These are phyloP conservation scores for Caenorhabditis sinica DNA, from an alignment of 2,888 invertebrate species.

Conservation along the genomic window DNA sequence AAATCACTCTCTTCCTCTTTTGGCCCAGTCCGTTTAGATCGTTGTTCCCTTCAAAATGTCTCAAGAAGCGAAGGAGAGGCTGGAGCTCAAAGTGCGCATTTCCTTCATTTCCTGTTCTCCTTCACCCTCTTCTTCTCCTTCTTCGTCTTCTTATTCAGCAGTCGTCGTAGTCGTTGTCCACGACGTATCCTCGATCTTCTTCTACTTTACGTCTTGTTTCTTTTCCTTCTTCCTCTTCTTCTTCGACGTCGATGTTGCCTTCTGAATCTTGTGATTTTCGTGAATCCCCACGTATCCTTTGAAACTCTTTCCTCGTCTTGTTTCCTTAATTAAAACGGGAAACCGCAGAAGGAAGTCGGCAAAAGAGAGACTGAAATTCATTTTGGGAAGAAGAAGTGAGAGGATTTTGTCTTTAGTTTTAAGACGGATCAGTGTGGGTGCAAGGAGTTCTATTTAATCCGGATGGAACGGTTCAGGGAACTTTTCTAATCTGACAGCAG, in stretches of 20 bases:
- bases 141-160: background rate
- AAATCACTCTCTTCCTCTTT: constrained; percentile 9
- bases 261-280: constrained; percentile 18
- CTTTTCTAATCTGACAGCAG: background rate
- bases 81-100: constrained; percentile 48
- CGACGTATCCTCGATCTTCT: constrained; percentile 20
- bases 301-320: background rate
- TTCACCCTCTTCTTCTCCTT: constrained; percentile 1
- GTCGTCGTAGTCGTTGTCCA: constrained; percentile 10
- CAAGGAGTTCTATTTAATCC: background rate
- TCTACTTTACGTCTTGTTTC: constrained; percentile 18
- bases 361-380: constrained; percentile 8
- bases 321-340: constrained; percentile 43
- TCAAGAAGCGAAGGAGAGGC: background rate
- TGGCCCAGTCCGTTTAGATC: constrained; percentile 19
- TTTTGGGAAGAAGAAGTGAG: background rate
- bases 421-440: constrained; percentile 11
- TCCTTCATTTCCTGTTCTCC: constrained; percentile 41
- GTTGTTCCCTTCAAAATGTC: constrained; percentile 43
- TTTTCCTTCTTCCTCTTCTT: constrained; percentile 12
- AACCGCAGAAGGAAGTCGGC: constrained; percentile 1
- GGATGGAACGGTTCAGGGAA: background rate
- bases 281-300: background rate
- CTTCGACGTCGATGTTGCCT: background rate
- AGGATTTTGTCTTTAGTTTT: background rate